Evolutionary conservation across 2,113 vertebrate species (phyloP), one percentile per base, ranked within the genome.

Genomic region (Sialia sialis): DNA sequence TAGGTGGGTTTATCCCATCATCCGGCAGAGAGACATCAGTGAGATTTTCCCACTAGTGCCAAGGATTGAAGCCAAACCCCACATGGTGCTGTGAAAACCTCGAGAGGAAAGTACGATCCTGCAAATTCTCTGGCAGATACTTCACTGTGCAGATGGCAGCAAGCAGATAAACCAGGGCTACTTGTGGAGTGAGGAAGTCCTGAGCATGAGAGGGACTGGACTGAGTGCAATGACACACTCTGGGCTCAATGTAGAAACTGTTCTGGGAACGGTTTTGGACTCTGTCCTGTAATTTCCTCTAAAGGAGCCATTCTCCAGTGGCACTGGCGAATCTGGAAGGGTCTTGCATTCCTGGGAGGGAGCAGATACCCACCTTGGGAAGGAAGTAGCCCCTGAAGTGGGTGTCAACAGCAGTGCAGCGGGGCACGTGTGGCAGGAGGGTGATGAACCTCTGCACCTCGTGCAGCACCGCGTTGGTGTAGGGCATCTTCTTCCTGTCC

Each of bases 391-490:
- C 95, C 7, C 97, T 95, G 87, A 98, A 97, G 58, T 75, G 94
- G 6, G 91, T 93, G 91, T 97, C 94, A 1, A 80, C 86, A 1
- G 96, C 60, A 1, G 97, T 96, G 88, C 97, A 95, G 32, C 98
- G 98, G 7, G 97, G 96, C 52, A 97, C 92, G 0, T 98, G 95
- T 11, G 98, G 98, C 88, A 98, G 91, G 9, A 99, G 97, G 5
- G 99, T 98, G 92, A 98, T 98, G 78, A 98, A 98, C 80, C 99
- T 97, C 97, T 99, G 98, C 69, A 98, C 98, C 95, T 99, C 99
- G 0, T 99, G 99, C 86, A 99, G 97, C 77, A 99, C 99, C 0
- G 99, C 99, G 0, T 98, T 98, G 7, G 98, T 99, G 73, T 98
- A 99, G 0, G 98, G 98, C 97, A 98, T 92, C 2, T 46, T 68